These are phyloP conservation scores for Hypocryptadius cinnamomeus DNA, from an alignment of 2,113 vertebrate species.

Conservation along the genomic window DNA sequence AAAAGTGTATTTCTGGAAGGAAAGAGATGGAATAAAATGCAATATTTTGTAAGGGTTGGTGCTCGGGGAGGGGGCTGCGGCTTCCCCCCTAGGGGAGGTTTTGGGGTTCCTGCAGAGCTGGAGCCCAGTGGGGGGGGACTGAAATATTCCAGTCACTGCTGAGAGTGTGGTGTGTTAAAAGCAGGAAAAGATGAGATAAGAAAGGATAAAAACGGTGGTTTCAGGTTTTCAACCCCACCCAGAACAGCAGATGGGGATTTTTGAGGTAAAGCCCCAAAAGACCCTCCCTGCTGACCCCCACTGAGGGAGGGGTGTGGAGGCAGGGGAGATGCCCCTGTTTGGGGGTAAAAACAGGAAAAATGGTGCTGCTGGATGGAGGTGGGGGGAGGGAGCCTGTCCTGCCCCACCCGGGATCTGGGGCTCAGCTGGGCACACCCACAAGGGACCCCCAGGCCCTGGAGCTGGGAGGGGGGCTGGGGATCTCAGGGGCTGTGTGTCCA, in stretches of 20 bases:
- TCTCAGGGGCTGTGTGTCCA: not conserved
- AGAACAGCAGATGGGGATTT: not conserved
- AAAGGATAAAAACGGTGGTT: not conserved
- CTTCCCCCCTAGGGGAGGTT: rapidly evolving
- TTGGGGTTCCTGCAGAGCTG: not conserved
- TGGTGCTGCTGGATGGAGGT: not conserved
- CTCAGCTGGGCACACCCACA: not conserved
- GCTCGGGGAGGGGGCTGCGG: rapidly evolving
- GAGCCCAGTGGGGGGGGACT: rapidly evolving
- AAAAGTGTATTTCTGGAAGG: slow-evolving; percentile 25
- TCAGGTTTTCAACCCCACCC: not conserved
- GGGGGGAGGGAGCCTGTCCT: not conserved
- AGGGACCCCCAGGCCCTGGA: not conserved
- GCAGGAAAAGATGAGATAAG: rapidly evolving
- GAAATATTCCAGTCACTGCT: rapidly evolving
- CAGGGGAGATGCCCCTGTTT: rapidly evolving
- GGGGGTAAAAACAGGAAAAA: not conserved
- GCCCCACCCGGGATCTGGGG: not conserved
- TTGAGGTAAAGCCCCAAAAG: not conserved
- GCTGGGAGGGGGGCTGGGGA: no score
- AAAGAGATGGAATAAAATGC: slow-evolving; percentile 66
- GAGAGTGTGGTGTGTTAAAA: not conserved
- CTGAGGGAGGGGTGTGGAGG: no score
- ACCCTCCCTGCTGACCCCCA: no score
- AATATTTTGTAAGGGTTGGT: slow-evolving; percentile 67